These are phyloP conservation scores for Hydropsyche tenuis DNA, from an alignment of 1,140 invertebrate genomes.

Conservation along the genomic window DNA sequence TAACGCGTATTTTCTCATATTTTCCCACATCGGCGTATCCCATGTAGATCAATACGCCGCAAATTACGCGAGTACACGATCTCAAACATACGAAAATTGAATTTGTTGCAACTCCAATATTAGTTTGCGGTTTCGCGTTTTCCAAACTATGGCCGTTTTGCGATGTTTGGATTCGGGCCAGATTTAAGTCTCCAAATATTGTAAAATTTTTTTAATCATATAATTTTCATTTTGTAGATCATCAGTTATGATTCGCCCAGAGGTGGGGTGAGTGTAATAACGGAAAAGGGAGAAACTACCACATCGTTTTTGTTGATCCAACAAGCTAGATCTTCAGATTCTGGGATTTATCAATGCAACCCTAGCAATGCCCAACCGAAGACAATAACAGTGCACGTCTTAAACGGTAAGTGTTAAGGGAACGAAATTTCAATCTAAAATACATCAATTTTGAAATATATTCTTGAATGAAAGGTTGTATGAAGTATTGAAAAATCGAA, in stretches of 20 bases:
- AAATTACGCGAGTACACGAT: no score
- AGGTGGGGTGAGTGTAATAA: slow-evolving; percentile 76
- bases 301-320: slow-evolving; percentile 75
- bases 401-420: slow-evolving; percentile 69
- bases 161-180: no score
- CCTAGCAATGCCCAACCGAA: slow-evolving; percentile 75
- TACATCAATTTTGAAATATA: neutral
- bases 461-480: neutral
- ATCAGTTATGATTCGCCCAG: slow-evolving; percentile 78
- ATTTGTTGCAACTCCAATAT: no score
- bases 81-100: no score
- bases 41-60: no score
- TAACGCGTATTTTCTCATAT: no score
- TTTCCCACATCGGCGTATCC: no score
- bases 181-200: no score
- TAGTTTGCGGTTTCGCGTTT: no score
- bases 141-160: no score
- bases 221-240: slow-evolving; percentile 43
- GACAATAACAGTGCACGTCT: slow-evolving; percentile 72
- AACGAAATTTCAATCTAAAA: neutral
- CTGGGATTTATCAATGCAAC: slow-evolving; percentile 74
- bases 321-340: slow-evolving; percentile 71
- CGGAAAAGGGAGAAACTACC: slow-evolving; percentile 75
- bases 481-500: neutral
- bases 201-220: neutral